Evolutionary conservation across 1,140 invertebrate genomes (phyloP).

Genomic region (Araneus ventricosus): DNA sequence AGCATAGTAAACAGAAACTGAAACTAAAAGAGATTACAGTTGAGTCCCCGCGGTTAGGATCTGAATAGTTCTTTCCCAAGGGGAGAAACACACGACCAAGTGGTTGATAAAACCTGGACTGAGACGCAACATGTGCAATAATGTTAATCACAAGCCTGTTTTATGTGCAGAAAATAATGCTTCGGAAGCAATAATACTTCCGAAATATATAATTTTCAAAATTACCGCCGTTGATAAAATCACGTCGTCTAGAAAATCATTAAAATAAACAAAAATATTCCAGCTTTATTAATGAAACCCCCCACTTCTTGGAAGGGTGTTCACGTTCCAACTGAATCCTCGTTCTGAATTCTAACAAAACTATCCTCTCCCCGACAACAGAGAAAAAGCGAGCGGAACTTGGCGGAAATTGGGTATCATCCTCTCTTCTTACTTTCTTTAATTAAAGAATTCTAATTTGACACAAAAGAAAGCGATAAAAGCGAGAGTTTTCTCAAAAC

Average conservation of each 20-base stretch:
- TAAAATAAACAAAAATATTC: not conserved
- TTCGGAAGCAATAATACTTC: not conserved
- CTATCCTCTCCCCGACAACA: not conserved
- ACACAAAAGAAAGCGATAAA: conserved; percentile 6
- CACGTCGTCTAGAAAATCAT: not conserved
- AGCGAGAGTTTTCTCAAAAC: conserved; percentile 23
- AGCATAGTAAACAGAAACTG: too few relatives aligned
- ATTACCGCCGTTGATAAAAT: not conserved
- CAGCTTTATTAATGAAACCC: not conserved
- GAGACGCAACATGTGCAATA: too few relatives aligned
- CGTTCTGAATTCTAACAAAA: not conserved
- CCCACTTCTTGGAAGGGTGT: not conserved
- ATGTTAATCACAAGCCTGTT: too few relatives aligned
- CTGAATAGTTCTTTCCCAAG: too few relatives aligned
- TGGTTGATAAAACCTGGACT: too few relatives aligned
- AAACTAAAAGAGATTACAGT: too few relatives aligned
- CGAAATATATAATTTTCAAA: not conserved
- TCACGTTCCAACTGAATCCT: not conserved
- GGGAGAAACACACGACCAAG: too few relatives aligned
- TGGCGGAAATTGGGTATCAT: conserved; percentile 21
- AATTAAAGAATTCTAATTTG: conserved; percentile 41
- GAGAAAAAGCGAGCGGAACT: not conserved
- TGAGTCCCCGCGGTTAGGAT: too few relatives aligned
- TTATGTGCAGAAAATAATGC: too few relatives aligned
- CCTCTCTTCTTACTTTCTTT: not conserved